A percentile compares a stretch with the other conserved stretches of the same genome.
Conservation (phyloP, 2,113 vertebrate genomes). For the Hystrix brachyura region DNA sequence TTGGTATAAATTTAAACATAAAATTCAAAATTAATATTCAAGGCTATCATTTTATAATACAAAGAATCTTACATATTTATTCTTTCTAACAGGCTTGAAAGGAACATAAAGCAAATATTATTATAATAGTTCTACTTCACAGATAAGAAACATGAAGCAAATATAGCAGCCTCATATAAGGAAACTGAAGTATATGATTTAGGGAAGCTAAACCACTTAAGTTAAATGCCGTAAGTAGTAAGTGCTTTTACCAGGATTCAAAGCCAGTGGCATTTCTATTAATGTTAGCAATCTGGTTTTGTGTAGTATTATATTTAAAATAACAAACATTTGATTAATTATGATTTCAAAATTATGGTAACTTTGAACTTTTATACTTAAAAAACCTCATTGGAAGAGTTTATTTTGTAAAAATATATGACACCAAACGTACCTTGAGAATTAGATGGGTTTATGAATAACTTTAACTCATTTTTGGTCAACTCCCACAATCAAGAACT, state of each 20-base stretch:
- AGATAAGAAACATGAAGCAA: constrained; percentile 28
- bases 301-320: neutral
- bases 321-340: constrained; percentile 32
- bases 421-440: constrained; percentile 41
- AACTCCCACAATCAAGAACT: constrained; percentile 41
- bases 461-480: constrained; percentile 38
- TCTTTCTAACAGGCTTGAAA: constrained; percentile 26
- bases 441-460: constrained; percentile 23
- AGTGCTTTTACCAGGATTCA: neutral
- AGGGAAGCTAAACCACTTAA: neutral
- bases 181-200: neutral
- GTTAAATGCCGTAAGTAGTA: neutral
- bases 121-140: neutral
- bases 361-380: constrained; percentile 24
- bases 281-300: neutral
- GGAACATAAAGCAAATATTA: neutral
- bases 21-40: neutral
- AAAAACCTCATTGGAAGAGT: neutral
- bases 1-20: constrained; percentile 3
- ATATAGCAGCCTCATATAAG: neutral
- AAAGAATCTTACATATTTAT: constrained; percentile 20
- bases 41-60: neutral
- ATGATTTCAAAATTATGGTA: constrained; percentile 20
- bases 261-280: neutral
- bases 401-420: neutral